Base-by-base conservation (phyloP, 2,888 invertebrate genomes). In the Onchidella celtica region DNA sequence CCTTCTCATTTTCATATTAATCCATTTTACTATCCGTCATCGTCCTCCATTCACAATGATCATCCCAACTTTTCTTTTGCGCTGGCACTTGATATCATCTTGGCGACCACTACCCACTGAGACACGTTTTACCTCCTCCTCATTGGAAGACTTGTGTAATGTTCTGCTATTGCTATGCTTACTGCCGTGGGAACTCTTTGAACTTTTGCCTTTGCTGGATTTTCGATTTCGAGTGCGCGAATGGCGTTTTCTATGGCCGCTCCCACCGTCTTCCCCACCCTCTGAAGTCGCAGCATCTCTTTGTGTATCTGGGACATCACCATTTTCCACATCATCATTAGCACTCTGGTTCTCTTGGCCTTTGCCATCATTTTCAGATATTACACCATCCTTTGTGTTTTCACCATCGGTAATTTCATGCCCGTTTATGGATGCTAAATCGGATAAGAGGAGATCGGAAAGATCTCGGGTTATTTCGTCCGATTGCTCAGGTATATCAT, bases 131-230 rank as follows among this genome's bases (percentile, higher is more conserved):
- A n/a, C 61, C 4, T 61, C n/a, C n/a, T 61, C 61, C 4, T n/a
- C 61, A 14, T 24, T 61, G 4, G 61, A 61, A 27, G 27, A 6
- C n/a, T 61, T 61, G 6, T 61, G 61, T 61, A 14, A 14, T 6
- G 61, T 9, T 61, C n/a, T 61, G n/a, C 61, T 61, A 6, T 61
- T 61, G 61, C 61, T 61, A 6, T 61, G 61, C 27, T n/a, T 61
- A 14, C 61, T 21, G n/a, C 6, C 61, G n/a, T 9, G 61, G 47
- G 47, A 47, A 6, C n/a, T 61, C n/a, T 6, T 61, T 9, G n/a
- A 21, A 24, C 4, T 61, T 21, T n/a, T 61, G 61, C 27, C 27
- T 61, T 61, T 61, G 6, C 61, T 21, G 61, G 21, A 27, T 61
- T 61, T 61, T 6, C 27, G 61, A 21, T 21, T 9, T 21, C 55